Base-by-base conservation (phyloP, 64 coral and sea anemone species). In the Pachyseris speciosa region DNA sequence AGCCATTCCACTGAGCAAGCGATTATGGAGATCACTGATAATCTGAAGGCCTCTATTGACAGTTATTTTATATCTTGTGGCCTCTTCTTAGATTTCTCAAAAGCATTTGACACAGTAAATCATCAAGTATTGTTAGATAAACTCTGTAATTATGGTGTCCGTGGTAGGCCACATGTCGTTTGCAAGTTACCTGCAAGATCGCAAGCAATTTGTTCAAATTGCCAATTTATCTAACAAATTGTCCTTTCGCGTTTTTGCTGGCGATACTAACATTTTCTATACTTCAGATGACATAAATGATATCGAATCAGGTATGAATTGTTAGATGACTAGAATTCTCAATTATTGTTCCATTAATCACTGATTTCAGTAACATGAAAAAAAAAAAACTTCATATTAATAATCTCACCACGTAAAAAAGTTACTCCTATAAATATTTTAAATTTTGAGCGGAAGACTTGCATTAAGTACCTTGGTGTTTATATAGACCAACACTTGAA, bases 141-240 rank as follows among this genome's bases (percentile, higher is more conserved):
- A 69, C 37, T 69, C 27, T 69, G 37, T 69, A 69, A 69, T 3
- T 69, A 69, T 69, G 67, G 27, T 69, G 37, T 69, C 12, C 28
- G 67, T 33, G 19, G 67, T 69, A 69, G 67, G 9, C 37, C 22
- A 13, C 37, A 37, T 33, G 13, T 27, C 27, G 67, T 69, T 69
- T 31, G 28, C 11, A n/a, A 69, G 27, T 69, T 69, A 69, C 10
- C 67, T 69, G 12, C 28, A 31, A 33, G 37, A 28, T 69, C 12
- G 67, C 11, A 69, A 69, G 27, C 67, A 69, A 69, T 69, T 69
- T 28, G 67, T 69, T 24, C 28, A 31, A 69, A 69, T 69, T 31
- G 37, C 28, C 37, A 28, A 69, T 33, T 69, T 3, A 30, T 25
- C 4, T 65, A 25, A 65, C 17, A 5, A 22, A 65, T 30, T 65